A percentile compares a stretch with the other conserved stretches of the same genome.
Evolutionary conservation across 2,797 vertebrate genomes (phyloP).

Genomic region (Champsocephalus esox): DNA sequence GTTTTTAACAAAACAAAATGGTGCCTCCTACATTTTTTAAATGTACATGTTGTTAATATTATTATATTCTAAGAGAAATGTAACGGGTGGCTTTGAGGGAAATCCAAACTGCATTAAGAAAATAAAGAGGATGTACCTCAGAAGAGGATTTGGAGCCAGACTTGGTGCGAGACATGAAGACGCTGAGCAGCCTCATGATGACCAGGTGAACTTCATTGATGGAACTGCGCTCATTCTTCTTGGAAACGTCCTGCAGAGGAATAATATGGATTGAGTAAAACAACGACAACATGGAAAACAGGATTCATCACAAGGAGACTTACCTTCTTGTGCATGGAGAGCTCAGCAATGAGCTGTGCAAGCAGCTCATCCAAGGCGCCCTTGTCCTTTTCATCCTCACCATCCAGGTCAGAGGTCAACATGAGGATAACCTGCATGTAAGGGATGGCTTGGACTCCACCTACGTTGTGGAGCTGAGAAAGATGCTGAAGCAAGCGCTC

Average conservation of each 20-base stretch:
- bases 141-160: constrained; percentile 97
- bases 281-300: not conserved
- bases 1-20: not conserved
- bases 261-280: constrained; percentile 19
- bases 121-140: constrained; percentile 85
- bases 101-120: not conserved
- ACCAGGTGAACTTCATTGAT: constrained; percentile 98
- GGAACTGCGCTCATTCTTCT: constrained; percentile 95
- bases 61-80: not conserved
- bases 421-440: constrained; percentile 99
- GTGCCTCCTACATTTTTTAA: not conserved
- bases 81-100: not conserved
- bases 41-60: not conserved
- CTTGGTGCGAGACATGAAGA: constrained; percentile 99
- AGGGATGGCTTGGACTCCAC: constrained; percentile 96
- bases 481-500: constrained; percentile 96
- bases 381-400: constrained; percentile 98
- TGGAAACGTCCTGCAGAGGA: constrained; percentile 91
- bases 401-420: constrained; percentile 97
- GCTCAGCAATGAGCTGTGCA: constrained; percentile 94
- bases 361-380: constrained; percentile 96
- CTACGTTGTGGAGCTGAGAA: constrained; percentile 93
- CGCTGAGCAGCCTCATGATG: constrained; percentile 97
- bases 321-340: constrained; percentile 98
- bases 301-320: constrained; percentile 1